Conservation (phyloP, 2,888 invertebrate genomes). For the Geotrupes spiniger region DNA sequence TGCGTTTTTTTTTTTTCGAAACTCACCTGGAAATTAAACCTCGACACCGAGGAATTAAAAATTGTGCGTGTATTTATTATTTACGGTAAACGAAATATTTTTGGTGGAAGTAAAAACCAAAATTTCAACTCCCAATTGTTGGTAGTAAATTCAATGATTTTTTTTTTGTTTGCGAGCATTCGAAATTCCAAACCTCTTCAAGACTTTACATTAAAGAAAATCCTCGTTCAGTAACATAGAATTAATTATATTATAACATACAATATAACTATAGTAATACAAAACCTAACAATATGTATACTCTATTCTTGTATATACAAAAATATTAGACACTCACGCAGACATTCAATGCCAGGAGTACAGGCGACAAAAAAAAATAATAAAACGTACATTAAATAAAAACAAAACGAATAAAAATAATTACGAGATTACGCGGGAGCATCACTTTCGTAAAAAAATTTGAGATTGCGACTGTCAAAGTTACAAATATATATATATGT, state of each 20-base stretch:
- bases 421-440: not conserved
- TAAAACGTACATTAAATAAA: slow-evolving; percentile 4
- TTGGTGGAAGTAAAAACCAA: too few relatives aligned
- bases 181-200: too few relatives aligned
- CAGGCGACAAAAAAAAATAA: not conserved
- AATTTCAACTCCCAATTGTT: too few relatives aligned
- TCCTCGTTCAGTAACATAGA: slow-evolving; percentile 7
- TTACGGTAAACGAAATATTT: too few relatives aligned
- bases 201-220: too few relatives aligned
- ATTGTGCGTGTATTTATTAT: too few relatives aligned
- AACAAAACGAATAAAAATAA: slow-evolving; percentile 2
- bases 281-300: slow-evolving; percentile 23
- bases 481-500: slow-evolving; percentile 16
- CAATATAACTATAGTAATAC: slow-evolving; percentile 23
- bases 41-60: too few relatives aligned
- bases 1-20: too few relatives aligned
- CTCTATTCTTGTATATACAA: slow-evolving; percentile 18
- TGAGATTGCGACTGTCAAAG: slow-evolving; percentile 8
- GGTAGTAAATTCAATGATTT: too few relatives aligned
- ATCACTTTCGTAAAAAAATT: slow-evolving; percentile 7
- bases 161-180: too few relatives aligned
- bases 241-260: slow-evolving; percentile 21
- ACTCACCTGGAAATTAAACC: too few relatives aligned
- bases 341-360: slow-evolving; percentile 9
- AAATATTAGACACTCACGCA: slow-evolving; percentile 23